These are phyloP conservation scores for Physella acuta DNA, from an alignment of 1,140 invertebrate species.

Conservation along the genomic window DNA sequence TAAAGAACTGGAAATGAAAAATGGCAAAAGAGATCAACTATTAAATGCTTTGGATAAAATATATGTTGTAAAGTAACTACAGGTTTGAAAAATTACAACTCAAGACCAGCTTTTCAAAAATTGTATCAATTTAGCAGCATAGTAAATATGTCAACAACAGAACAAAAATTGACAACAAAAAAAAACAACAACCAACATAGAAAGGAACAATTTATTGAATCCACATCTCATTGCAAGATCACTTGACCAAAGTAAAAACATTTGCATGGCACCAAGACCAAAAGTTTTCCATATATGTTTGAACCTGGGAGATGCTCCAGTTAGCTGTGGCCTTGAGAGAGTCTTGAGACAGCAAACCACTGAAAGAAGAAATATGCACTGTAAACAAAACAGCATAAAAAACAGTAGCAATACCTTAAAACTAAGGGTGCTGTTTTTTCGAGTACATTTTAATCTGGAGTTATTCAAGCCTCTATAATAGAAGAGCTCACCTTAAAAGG, in stretches of 20 bases:
- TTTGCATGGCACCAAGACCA: slow-evolving; percentile 7
- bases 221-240: neutral
- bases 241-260: neutral
- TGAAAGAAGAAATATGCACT: neutral
- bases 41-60: no score
- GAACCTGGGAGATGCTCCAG: slow-evolving; percentile 3
- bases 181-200: neutral
- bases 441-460: neutral
- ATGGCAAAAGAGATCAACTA: no score
- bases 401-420: neutral
- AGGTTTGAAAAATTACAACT: no score
- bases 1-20: no score
- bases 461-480: neutral
- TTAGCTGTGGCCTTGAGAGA: neutral
- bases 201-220: neutral
- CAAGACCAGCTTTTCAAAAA: no score
- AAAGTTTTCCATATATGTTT: neutral
- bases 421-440: neutral
- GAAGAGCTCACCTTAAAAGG: slow-evolving; percentile 47
- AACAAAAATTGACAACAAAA: no score
- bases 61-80: no score
- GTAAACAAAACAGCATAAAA: neutral
- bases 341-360: slow-evolving; percentile 10
- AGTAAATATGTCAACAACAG: no score
- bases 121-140: no score